Percentiles rank a stretch among this genome's conserved stretches.
Conservation (phyloP, 2,113 vertebrate species). For the Cynoglossus semilaevis region DNA sequence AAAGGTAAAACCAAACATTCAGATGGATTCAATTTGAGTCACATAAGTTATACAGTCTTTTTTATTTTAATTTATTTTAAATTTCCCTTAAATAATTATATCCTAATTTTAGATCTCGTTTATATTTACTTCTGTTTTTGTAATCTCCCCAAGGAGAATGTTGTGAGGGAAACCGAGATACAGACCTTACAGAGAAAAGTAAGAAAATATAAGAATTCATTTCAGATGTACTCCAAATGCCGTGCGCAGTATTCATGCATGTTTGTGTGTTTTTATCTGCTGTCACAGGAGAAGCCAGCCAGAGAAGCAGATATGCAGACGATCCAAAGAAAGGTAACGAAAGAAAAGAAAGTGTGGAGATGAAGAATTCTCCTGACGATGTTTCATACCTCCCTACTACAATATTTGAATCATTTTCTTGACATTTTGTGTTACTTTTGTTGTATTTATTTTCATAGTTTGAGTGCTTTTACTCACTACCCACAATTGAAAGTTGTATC, state of each 20-base stretch:
- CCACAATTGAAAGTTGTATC: slow-evolving; percentile 94
- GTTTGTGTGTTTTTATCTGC: slow-evolving; percentile 9
- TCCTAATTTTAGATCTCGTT: too few species aligned
- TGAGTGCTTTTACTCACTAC: slow-evolving; percentile 91
- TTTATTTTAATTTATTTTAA: not conserved
- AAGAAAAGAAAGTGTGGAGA: too few species aligned
- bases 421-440: slow-evolving; percentile 44
- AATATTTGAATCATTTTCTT: slow-evolving; percentile 24
- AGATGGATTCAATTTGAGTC: not conserved
- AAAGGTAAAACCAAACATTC: slow-evolving; percentile 65
- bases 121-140: not conserved
- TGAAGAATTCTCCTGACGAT: not conserved
- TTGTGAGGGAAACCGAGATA: slow-evolving; percentile 71
- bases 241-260: not conserved
- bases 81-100: not conserved
- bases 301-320: slow-evolving; percentile 69
- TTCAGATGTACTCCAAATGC: not conserved
- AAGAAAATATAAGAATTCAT: slow-evolving; percentile 18
- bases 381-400: slow-evolving; percentile 16
- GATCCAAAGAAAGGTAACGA: slow-evolving; percentile 78
- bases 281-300: slow-evolving; percentile 67
- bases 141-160: slow-evolving; percentile 62
- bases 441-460: slow-evolving; percentile 87
- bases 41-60: too few species aligned
- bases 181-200: slow-evolving; percentile 76